Conservation (phyloP, 2,113 vertebrate genomes). For the Cryptoleucopteryx plumbea region DNA sequence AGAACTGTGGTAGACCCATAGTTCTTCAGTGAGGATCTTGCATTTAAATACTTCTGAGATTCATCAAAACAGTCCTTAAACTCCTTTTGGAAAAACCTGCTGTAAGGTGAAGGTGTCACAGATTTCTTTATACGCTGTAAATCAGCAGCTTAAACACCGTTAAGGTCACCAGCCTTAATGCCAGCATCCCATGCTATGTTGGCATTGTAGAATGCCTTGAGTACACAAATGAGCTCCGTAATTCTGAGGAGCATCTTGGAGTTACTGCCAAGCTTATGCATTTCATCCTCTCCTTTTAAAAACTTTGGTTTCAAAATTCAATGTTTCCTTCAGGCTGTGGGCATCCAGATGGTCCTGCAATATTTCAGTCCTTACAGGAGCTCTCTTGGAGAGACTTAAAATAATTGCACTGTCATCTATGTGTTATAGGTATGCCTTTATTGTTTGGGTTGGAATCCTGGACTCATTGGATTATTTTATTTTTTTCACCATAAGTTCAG, state of each 20-base stretch:
- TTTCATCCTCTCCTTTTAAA: neutral
- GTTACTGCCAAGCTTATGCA: neutral
- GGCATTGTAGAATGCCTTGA: neutral
- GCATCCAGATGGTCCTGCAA: neutral
- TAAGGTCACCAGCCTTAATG: neutral
- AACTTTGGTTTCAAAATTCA: neutral
- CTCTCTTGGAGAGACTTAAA: neutral
- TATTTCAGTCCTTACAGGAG: neutral
- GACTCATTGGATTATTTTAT: neutral
- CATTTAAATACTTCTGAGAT: neutral
- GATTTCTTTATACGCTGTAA: neutral
- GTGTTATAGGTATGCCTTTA: neutral
- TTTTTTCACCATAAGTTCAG: neutral
- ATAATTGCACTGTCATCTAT: neutral
- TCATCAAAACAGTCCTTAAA: neutral
- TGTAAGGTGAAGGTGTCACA: neutral
- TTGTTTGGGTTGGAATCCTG: neutral
- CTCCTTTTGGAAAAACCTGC: neutral
- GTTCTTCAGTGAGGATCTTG: neutral
- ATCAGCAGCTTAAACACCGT: neutral
- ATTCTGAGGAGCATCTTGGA: neutral
- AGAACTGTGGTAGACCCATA: neutral
- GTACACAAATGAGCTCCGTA: neutral
- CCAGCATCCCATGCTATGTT: fast-evolving
- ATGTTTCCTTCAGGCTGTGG: neutral